A percentile compares a stretch with the other conserved stretches of the same genome.
Evolutionary conservation across 2,113 vertebrate species (phyloP).

Genomic region (Bubalus kerabau): DNA sequence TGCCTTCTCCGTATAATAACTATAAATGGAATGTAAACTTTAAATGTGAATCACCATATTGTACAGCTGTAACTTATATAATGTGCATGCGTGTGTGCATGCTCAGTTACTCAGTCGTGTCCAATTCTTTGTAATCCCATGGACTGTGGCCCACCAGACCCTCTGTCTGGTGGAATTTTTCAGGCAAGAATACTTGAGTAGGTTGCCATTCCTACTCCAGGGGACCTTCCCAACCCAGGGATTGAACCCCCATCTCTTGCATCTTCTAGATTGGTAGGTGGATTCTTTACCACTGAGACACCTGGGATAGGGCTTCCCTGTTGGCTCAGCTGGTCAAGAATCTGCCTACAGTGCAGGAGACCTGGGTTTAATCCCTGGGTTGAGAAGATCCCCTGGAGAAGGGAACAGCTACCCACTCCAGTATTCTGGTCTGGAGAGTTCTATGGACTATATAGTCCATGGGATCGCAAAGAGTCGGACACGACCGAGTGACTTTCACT

Average conservation of each 20-base stretch:
- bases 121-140: background rate
- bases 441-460: background rate
- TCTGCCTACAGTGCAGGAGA: background rate
- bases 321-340: background rate
- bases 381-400: background rate
- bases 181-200: background rate
- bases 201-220: background rate
- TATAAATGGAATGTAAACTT: background rate
- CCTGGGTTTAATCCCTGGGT: background rate
- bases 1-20: too few species aligned
- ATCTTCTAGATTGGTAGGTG: background rate
- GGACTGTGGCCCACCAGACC: background rate
- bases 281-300: background rate
- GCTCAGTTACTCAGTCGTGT: background rate
- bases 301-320: background rate
- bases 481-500: background rate
- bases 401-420: background rate
- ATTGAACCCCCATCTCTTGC: background rate
- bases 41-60: background rate
- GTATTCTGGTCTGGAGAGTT: background rate
- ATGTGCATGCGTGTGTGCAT: rapidly evolving
- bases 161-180: background rate
- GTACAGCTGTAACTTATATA: background rate
- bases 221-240: background rate
- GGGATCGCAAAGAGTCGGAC: background rate